phyloP scores from a whole-genome alignment of 2,797 vertebrate genomes.

The Champsocephalus esox region DNA sequence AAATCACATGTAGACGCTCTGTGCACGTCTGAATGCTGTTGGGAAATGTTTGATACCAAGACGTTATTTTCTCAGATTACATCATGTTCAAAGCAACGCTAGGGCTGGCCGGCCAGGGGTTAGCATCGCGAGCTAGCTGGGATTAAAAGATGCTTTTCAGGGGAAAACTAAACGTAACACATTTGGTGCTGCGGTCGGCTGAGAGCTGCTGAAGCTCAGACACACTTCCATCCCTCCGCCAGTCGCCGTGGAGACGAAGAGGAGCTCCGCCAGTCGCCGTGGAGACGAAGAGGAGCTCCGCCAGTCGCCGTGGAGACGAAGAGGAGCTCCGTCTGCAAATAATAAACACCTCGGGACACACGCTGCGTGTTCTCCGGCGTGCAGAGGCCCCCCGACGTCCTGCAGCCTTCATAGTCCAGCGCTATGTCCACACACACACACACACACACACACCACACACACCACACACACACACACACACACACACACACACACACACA shows the following conservation, averaged over 20 bases:
- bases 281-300: too few relatives aligned
- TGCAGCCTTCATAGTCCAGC: constrained; percentile 82
- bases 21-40: too few relatives aligned
- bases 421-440: constrained; percentile 33
- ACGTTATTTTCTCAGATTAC: too few relatives aligned
- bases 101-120: too few relatives aligned
- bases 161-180: too few relatives aligned
- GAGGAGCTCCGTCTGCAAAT: neutral
- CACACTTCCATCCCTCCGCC: neutral
- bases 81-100: too few relatives aligned
- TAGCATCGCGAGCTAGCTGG: too few relatives aligned
- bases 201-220: constrained; percentile 38
- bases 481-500: neutral
- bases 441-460: neutral
- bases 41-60: too few relatives aligned
- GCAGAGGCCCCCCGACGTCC: constrained; percentile 43
- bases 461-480: neutral
- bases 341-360: constrained; percentile 54
- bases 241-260: neutral
- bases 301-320: constrained; percentile 16
- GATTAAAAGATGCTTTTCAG: too few relatives aligned
- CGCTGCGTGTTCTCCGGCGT: constrained; percentile 74
- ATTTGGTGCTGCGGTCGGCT: too few relatives aligned
- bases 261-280: neutral
- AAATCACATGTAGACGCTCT: too few relatives aligned